phyloP scores from a whole-genome alignment of 2,888 invertebrate genomes.

The Sarcophaga variegata region DNA sequence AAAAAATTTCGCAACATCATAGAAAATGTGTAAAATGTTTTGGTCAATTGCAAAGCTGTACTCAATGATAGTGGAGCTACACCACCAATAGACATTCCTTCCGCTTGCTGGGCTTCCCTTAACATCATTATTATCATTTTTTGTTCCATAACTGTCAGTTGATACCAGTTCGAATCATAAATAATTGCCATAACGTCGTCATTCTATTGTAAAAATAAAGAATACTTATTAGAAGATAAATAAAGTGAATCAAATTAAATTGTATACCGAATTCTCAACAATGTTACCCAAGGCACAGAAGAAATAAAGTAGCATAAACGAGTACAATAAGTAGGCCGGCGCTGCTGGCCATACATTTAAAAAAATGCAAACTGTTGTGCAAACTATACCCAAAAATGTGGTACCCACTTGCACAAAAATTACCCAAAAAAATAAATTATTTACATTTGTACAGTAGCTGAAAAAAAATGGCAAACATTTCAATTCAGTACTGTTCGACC shows the following conservation, averaged over 20 bases:
- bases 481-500: not conserved
- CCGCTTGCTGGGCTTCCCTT: conserved; percentile 69
- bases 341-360: conserved; percentile 44
- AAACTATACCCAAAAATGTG: conserved; percentile 39
- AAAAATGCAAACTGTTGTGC: conserved; percentile 41
- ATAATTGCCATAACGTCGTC: conserved; percentile 45
- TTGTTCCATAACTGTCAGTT: conserved; percentile 68
- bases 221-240: no score
- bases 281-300: conserved; percentile 46
- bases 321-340: conserved; percentile 8
- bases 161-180: conserved; percentile 72
- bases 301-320: conserved; percentile 20
- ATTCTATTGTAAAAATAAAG: not conserved
- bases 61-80: conserved; percentile 71
- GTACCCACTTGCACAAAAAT: conserved; percentile 40
- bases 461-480: not conserved
- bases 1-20: conserved; percentile 56
- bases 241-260: not conserved
- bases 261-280: conserved; percentile 39
- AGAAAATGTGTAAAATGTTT: conserved; percentile 67
- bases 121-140: conserved; percentile 72
- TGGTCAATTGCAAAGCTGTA: conserved; percentile 72
- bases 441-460: conserved; percentile 21
- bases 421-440: conserved; percentile 36
- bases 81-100: conserved; percentile 66